phyloP scores from a whole-genome alignment of 2,888 invertebrate species.

The Conchocele bisecta region DNA sequence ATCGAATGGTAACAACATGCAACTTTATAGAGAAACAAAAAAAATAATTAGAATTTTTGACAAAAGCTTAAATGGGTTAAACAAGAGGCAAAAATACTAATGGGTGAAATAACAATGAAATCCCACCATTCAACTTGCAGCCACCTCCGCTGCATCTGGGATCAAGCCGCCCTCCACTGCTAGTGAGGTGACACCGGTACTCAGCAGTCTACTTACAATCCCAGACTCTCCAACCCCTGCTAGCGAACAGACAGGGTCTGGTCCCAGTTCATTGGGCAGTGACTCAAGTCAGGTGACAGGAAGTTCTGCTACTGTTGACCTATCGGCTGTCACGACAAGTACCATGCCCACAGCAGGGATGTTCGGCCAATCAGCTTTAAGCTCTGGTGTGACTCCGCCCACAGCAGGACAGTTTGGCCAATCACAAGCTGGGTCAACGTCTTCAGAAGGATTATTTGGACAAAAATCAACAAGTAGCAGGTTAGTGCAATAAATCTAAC shows the following conservation, averaged over 20 bases:
- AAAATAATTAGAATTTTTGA: no score
- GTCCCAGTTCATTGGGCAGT: not conserved
- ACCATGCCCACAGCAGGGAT: not conserved
- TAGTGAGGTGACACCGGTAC: not conserved
- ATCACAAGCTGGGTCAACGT: slow-evolving; percentile 1
- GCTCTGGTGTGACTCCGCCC: not conserved
- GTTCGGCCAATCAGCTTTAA: not conserved
- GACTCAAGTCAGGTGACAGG: slow-evolving; percentile 2
- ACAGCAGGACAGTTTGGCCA: slow-evolving; percentile 40
- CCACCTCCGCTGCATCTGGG: not conserved
- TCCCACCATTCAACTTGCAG: no score
- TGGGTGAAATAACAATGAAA: no score
- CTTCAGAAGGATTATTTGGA: slow-evolving; percentile 21
- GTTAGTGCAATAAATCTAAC: no score
- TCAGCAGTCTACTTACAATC: slow-evolving; percentile 1
- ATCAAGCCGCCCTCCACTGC: not conserved
- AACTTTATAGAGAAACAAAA: no score
- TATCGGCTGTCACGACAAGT: not conserved
- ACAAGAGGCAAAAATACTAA: no score
- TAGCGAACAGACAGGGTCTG: not conserved
- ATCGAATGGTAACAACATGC: no score
- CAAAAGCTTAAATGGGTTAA: no score
- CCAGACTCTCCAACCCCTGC: slow-evolving; percentile 7
- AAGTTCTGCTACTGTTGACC: slow-evolving; percentile 10
- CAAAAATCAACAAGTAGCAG: slow-evolving; percentile 18